Conservation (phyloP, 2,888 invertebrate species). For the Chaitophorus viminalis region DNA sequence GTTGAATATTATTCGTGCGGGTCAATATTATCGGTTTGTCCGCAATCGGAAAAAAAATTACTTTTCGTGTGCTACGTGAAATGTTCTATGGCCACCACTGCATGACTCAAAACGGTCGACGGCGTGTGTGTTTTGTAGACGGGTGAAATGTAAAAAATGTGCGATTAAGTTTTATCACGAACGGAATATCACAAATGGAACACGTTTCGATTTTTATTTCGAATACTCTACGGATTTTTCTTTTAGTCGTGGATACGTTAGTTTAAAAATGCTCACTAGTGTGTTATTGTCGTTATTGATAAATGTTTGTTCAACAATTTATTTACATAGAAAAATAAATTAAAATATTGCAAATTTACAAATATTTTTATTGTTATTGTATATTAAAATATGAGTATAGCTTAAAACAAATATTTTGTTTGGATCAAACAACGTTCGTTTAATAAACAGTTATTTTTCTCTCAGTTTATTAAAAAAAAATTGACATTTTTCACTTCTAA, state of each 20-base stretch:
- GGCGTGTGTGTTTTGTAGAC: background rate
- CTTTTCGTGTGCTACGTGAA: background rate
- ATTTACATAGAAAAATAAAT: background rate
- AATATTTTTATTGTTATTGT: too few relatives aligned
- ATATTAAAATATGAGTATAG: too few relatives aligned
- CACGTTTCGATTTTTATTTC: background rate
- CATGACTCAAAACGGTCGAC: background rate
- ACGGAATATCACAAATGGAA: background rate
- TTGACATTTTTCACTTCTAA: too few relatives aligned
- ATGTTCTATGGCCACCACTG: background rate
- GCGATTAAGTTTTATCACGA: constrained; percentile 28
- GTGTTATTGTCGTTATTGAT: background rate
- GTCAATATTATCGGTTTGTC: background rate
- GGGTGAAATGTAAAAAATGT: constrained; percentile 21
- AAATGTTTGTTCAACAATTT: background rate
- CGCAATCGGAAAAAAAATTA: background rate
- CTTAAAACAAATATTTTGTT: too few relatives aligned
- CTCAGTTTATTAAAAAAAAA: too few relatives aligned
- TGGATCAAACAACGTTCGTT: too few relatives aligned
- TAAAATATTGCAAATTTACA: background rate
- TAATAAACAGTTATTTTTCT: too few relatives aligned
- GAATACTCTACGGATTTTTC: background rate
- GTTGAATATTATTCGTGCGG: too few relatives aligned
- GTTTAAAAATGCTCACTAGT: background rate
- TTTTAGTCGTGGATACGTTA: background rate